Percentiles rank a stretch among this genome's conserved stretches.
Evolutionary conservation across 2,888 invertebrate species (phyloP).

Genomic region (Watsonalla cultraria): DNA sequence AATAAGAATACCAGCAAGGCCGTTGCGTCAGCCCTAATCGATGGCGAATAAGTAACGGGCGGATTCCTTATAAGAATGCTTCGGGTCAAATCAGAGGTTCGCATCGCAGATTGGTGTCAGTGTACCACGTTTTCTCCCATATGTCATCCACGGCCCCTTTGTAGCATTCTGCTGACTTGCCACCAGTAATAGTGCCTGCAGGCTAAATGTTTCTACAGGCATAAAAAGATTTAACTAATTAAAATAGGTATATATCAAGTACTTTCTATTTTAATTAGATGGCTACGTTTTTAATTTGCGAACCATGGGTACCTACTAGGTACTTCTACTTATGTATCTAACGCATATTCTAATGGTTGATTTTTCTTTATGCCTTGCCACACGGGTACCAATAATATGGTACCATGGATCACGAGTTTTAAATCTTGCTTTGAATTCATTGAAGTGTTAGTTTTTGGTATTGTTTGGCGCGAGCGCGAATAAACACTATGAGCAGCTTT

Average conservation of each 20-base stretch:
- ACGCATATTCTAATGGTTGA: too few species aligned
- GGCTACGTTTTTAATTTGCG: conserved; percentile 9
- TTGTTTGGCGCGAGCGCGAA: too few species aligned
- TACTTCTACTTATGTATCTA: background rate
- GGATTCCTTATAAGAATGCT: conserved; percentile 67
- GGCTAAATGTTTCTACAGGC: conserved; percentile 10
- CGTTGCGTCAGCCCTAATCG: conserved; percentile 46
- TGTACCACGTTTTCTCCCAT: conserved; percentile 66
- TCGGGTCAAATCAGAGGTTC: conserved; percentile 65
- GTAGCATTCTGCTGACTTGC: conserved; percentile 32
- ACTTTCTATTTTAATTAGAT: conserved; percentile 59
- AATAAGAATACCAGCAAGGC: background rate
- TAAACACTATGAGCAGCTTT: too few species aligned
- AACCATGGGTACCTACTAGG: too few species aligned
- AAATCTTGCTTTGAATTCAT: too few species aligned
- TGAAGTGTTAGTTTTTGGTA: too few species aligned
- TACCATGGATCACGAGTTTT: too few species aligned
- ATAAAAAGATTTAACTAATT: conserved; percentile 23
- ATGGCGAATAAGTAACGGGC: conserved; percentile 61
- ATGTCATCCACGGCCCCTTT: conserved; percentile 56
- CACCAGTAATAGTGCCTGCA: conserved; percentile 27
- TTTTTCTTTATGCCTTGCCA: too few species aligned
- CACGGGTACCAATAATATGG: too few species aligned
- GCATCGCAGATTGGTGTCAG: conserved; percentile 68
- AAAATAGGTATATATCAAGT: conserved; percentile 27